Conservation (phyloP, 2,888 invertebrate genomes). For the Ichneumoninae sp. region DNA sequence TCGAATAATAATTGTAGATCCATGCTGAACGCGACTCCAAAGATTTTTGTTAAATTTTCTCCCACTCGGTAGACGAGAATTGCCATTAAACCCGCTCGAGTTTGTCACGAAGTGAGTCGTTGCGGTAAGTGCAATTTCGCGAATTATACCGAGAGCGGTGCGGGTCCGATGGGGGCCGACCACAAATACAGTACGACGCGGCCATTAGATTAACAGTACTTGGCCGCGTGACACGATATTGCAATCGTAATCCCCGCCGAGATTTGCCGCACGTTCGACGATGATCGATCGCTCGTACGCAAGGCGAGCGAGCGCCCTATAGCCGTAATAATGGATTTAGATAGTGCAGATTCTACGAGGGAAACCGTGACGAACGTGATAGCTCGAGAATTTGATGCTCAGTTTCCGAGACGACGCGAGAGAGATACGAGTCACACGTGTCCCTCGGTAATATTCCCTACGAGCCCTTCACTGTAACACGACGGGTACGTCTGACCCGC, state of each 20-base stretch:
- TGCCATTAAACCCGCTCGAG: background rate
- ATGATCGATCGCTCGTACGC: constrained; percentile 52
- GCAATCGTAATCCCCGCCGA: constrained; percentile 55
- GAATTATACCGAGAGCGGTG: constrained; percentile 8
- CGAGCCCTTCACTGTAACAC: constrained; percentile 12
- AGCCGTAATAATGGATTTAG: background rate
- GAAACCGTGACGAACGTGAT: background rate
- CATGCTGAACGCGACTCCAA: too few species aligned
- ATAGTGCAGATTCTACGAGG: background rate
- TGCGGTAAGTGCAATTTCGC: constrained; percentile 7
- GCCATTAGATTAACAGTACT: constrained; percentile 53
- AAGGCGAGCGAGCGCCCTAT: background rate
- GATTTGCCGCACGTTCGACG: constrained; percentile 47
- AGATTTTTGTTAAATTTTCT: background rate
- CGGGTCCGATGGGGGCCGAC: constrained; percentile 3
- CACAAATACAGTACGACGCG: constrained; percentile 32
- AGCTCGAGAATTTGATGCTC: constrained; percentile 31
- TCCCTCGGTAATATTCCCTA: constrained; percentile 18
- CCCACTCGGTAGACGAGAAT: background rate
- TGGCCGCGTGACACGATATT: constrained; percentile 45
- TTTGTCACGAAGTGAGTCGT: constrained; percentile 11
- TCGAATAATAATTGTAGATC: too few species aligned
- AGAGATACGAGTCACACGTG: background rate
- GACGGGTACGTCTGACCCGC: constrained; percentile 39
- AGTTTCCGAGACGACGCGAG: constrained; percentile 20